Conservation (phyloP, 2,888 invertebrate species). For the Lathronympha strigana region DNA sequence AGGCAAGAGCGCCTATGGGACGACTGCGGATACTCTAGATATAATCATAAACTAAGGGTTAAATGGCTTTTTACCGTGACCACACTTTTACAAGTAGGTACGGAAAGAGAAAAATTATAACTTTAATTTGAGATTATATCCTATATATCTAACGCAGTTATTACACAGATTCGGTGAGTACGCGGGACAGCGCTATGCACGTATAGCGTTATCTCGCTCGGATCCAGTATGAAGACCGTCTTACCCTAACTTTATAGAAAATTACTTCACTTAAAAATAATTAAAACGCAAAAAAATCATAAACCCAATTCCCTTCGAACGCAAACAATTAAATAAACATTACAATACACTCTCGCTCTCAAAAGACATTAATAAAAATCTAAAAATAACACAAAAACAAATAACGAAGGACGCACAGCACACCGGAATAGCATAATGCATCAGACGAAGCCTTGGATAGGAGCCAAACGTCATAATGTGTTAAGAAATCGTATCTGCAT, state of each 20-base stretch:
- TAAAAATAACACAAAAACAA: constrained; percentile 68
- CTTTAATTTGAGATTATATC: too few species aligned
- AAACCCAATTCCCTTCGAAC: constrained; percentile 11
- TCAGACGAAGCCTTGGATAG: constrained; percentile 66
- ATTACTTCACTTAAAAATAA: too few species aligned
- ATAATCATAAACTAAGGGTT: neutral
- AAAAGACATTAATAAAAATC: constrained; percentile 50
- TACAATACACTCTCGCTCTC: constrained; percentile 26
- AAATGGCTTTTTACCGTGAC: neutral
- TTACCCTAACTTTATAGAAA: too few species aligned
- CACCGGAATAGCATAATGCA: constrained; percentile 73
- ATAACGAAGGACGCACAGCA: constrained; percentile 68
- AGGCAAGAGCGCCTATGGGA: too few species aligned
- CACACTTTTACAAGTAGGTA: neutral
- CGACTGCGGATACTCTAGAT: too few species aligned
- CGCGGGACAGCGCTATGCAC: too few species aligned
- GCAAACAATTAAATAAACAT: constrained; percentile 30
- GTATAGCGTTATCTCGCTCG: too few species aligned
- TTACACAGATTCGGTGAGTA: too few species aligned
- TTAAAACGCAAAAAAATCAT: constrained; percentile 17
- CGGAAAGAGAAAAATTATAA: too few species aligned
- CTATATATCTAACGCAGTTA: too few species aligned
- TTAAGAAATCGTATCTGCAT: neutral
- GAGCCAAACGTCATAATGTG: constrained; percentile 58
- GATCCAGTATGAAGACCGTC: too few species aligned